Evolutionary conservation across 2,113 vertebrate species (phyloP).

Genomic region (Merops nubicus): DNA sequence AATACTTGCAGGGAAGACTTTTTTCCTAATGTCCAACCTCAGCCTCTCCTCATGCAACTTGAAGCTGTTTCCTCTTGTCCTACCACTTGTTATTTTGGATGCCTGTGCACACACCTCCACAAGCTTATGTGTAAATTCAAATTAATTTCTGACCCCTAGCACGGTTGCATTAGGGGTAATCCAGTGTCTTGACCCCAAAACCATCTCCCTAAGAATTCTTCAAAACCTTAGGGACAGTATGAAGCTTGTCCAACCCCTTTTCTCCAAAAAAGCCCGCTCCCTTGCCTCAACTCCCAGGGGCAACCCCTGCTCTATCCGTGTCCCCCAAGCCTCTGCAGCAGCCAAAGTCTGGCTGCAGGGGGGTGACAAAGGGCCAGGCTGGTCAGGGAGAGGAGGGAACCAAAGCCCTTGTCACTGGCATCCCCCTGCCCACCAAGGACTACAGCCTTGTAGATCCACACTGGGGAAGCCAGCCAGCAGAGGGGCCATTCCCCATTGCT

Average conservation of each 20-base stretch:
- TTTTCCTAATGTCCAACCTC: not conserved
- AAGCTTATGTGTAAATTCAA: fast-evolving
- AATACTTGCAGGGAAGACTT: not conserved
- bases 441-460: fast-evolving
- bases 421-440: fast-evolving
- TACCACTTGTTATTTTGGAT: not conserved
- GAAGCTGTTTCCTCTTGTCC: not conserved
- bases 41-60: not conserved
- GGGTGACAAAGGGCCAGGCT: not conserved
- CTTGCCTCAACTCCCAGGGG: fast-evolving
- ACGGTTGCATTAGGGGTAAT: fast-evolving
- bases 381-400: not conserved
- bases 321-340: not conserved
- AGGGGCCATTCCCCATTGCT: not conserved
- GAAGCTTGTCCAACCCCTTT: not conserved
- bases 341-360: not conserved
- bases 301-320: not conserved
- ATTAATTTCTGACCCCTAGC: not conserved
- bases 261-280: fast-evolving
- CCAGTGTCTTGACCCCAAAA: not conserved
- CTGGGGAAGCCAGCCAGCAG: fast-evolving
- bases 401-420: fast-evolving
- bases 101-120: not conserved
- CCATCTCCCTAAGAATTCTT: not conserved
- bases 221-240: not conserved